These are phyloP conservation scores for Chiloscyllium punctatum DNA, from an alignment of 2,797 vertebrate species.

Conservation along the genomic window DNA sequence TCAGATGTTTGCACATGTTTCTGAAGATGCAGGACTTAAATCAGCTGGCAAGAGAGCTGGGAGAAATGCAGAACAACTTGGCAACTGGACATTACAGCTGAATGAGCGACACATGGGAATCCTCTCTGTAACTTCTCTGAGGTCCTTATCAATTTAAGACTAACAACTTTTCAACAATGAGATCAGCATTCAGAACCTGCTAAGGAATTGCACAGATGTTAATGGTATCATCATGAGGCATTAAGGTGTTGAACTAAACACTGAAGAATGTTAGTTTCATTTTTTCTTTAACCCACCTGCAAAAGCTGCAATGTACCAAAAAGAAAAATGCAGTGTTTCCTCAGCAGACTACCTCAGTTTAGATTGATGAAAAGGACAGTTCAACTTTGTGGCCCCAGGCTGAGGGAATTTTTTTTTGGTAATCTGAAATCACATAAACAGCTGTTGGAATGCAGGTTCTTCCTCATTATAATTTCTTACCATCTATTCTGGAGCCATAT, in stretches of 20 bases:
- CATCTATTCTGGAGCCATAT: constrained; percentile 17
- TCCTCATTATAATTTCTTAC: background rate
- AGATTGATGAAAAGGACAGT: constrained; percentile 29
- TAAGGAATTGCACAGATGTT: background rate
- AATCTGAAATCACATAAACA: background rate
- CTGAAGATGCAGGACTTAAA: constrained; percentile 19
- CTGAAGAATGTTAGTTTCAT: background rate
- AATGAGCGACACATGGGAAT: background rate
- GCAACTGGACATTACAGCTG: background rate
- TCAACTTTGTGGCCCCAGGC: constrained; percentile 27
- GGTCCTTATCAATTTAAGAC: constrained; percentile 7
- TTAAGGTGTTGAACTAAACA: background rate
- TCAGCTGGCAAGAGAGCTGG: background rate
- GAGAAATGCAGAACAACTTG: background rate
- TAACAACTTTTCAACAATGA: background rate
- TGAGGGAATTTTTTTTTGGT: constrained; percentile 27
- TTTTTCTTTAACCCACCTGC: constrained; percentile 1
- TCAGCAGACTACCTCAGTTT: constrained; percentile 37
- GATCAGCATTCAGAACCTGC: background rate
- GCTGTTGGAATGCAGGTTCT: constrained; percentile 18
- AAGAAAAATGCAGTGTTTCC: constrained; percentile 25
- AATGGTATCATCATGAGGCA: background rate
- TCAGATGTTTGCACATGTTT: background rate
- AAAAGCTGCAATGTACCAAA: constrained; percentile 35
- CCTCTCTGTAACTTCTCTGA: background rate